Evolutionary conservation across 2,797 vertebrate species (phyloP).

Genomic region (Phalloptychus januarius): DNA sequence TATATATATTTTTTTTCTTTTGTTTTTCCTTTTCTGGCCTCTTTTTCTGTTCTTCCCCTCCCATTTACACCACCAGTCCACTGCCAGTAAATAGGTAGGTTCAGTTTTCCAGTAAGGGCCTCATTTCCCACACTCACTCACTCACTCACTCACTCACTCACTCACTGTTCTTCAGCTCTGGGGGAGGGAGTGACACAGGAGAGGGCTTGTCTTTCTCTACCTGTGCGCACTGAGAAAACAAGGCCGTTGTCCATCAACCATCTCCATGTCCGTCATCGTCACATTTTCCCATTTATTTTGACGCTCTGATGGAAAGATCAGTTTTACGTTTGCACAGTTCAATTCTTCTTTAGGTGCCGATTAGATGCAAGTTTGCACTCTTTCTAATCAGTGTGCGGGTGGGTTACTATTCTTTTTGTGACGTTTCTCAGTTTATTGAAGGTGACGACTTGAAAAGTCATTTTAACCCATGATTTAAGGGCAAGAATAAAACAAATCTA

Average conservation of each 20-base stretch:
- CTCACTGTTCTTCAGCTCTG: slow-evolving; percentile 48
- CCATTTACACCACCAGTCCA: slow-evolving; percentile 13
- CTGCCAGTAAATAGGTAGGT: slow-evolving; percentile 72
- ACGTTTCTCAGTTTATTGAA: neutral
- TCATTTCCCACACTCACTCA: slow-evolving; percentile 73
- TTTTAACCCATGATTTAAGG: neutral
- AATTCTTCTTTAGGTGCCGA: neutral
- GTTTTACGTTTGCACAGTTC: slow-evolving; percentile 1
- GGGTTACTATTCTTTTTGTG: neutral
- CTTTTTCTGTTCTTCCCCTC: neutral
- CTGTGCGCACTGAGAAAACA: slow-evolving; percentile 33
- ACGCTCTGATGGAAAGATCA: slow-evolving; percentile 4
- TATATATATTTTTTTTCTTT: neutral
- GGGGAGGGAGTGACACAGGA: slow-evolving; percentile 72
- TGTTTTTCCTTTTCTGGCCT: neutral
- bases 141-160: slow-evolving; percentile 18
- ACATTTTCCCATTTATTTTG: neutral
- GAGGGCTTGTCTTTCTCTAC: slow-evolving; percentile 64
- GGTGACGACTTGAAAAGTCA: neutral
- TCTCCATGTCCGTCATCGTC: slow-evolving; percentile 28
- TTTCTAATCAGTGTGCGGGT: neutral
- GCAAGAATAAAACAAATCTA: neutral
- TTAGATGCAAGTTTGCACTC: neutral
- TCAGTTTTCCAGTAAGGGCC: slow-evolving; percentile 76
- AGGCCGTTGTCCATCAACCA: slow-evolving; percentile 48